Conservation (phyloP, 2,888 invertebrate species). For the Netelia virgata region DNA sequence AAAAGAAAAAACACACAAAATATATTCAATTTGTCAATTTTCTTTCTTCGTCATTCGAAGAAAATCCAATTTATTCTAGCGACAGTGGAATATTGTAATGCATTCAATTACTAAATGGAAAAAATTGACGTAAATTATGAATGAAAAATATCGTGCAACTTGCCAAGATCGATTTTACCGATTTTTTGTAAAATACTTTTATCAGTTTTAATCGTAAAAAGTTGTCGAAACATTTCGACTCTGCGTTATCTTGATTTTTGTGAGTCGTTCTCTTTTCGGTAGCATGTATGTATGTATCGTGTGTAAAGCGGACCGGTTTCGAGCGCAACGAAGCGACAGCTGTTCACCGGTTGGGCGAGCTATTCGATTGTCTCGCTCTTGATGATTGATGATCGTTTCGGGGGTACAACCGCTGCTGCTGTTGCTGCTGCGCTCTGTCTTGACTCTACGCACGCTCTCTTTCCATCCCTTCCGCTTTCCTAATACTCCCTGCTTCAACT, state of each 20-base stretch:
- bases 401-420: constrained; percentile 81
- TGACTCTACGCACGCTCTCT: constrained; percentile 74
- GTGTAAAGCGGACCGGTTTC: constrained; percentile 79
- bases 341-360: constrained; percentile 85
- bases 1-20: not conserved
- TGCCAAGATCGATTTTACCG: not conserved
- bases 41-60: too few species aligned
- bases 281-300: constrained; percentile 64
- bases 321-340: constrained; percentile 86
- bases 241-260: constrained; percentile 61
- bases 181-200: constrained; percentile 20
- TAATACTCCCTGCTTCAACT: constrained; percentile 1
- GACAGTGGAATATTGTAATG: too few species aligned
- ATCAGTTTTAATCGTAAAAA: not conserved
- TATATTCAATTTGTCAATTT: not conserved
- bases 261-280: constrained; percentile 67
- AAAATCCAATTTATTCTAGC: too few species aligned
- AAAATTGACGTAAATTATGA: too few species aligned
- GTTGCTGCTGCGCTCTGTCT: constrained; percentile 72
- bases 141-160: too few species aligned
- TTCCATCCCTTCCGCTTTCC: constrained; percentile 61
- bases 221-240: constrained; percentile 17
- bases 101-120: too few species aligned
- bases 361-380: constrained; percentile 87
- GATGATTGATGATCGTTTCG: constrained; percentile 88